A percentile compares a stretch with the other conserved stretches of the same genome.
Evolutionary conservation across 1,140 invertebrate species (phyloP).

Genomic region (Armadillidium nasatum): DNA sequence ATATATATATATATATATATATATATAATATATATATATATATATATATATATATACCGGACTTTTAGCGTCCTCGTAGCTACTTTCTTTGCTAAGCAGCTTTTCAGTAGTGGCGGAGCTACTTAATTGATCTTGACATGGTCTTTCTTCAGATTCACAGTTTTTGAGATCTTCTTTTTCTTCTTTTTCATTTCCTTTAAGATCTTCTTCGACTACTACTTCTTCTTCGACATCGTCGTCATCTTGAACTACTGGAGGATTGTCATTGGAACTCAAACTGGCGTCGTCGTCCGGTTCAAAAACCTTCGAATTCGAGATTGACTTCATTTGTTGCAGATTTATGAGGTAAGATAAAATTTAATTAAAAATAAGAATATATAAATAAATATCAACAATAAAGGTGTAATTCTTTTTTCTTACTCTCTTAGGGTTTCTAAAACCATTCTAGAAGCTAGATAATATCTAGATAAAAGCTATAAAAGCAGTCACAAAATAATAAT

Average conservation of each 20-base stretch:
- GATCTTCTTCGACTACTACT: constrained; percentile 21
- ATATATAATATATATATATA: too few species aligned
- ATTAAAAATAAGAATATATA: too few species aligned
- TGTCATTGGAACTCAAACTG: constrained; percentile 46
- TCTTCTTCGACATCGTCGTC: constrained; percentile 33
- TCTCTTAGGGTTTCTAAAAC: too few species aligned
- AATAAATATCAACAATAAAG: too few species aligned
- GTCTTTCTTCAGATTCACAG: constrained; percentile 7
- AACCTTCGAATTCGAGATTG: constrained; percentile 45
- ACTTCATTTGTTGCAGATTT: background rate
- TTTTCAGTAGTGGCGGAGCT: background rate
- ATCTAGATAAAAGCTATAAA: too few species aligned
- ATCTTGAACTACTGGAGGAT: constrained; percentile 40
- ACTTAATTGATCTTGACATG: background rate
- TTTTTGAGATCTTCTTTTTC: constrained; percentile 6
- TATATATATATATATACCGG: constrained; percentile 13
- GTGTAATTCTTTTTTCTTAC: too few species aligned
- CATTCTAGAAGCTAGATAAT: too few species aligned
- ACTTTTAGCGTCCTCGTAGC: constrained; percentile 30
- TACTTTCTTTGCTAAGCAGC: constrained; percentile 30
- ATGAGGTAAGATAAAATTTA: too few species aligned
- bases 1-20: too few species aligned
- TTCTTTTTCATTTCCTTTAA: background rate
- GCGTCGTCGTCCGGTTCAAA: constrained; percentile 50
- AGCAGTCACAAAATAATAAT: too few species aligned